Conservation (phyloP, 2,797 vertebrate genomes). For the Merluccius polli region DNA sequence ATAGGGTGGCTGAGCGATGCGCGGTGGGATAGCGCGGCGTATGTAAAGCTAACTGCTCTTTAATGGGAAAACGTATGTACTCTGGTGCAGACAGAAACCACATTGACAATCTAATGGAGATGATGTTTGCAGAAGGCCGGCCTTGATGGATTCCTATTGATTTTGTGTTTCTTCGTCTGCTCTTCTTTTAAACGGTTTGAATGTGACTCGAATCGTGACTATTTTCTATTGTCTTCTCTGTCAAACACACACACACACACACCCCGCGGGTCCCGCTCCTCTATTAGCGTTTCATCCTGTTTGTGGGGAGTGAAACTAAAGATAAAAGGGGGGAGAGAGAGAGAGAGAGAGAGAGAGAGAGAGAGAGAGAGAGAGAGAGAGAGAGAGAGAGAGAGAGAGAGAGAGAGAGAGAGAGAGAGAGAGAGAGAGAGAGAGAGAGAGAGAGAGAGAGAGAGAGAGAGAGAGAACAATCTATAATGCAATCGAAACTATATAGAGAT, state of each 20-base stretch:
- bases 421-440: no score
- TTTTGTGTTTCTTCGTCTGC: slow-evolving; percentile 49
- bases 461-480: no score
- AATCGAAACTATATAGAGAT: no score
- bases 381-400: no score
- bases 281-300: slow-evolving; percentile 54
- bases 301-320: slow-evolving; percentile 41
- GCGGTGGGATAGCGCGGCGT: neutral
- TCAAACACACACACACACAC: slow-evolving; percentile 42
- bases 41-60: neutral
- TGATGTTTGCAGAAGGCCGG: neutral
- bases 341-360: slow-evolving; percentile 21
- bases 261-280: slow-evolving; percentile 32
- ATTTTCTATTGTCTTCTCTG: no score
- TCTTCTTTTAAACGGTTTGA: slow-evolving; percentile 56
- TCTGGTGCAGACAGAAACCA: neutral
- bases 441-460: no score
- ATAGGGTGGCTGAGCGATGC: neutral
- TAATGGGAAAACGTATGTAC: neutral
- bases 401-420: no score
- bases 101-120: neutral
- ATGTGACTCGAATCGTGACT: slow-evolving; percentile 57
- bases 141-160: slow-evolving; percentile 65
- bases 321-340: slow-evolving; percentile 26
- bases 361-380: slow-evolving; percentile 20